Evolutionary conservation across 2,113 vertebrate genomes (phyloP).

Genomic region (Prionailurus viverrinus): DNA sequence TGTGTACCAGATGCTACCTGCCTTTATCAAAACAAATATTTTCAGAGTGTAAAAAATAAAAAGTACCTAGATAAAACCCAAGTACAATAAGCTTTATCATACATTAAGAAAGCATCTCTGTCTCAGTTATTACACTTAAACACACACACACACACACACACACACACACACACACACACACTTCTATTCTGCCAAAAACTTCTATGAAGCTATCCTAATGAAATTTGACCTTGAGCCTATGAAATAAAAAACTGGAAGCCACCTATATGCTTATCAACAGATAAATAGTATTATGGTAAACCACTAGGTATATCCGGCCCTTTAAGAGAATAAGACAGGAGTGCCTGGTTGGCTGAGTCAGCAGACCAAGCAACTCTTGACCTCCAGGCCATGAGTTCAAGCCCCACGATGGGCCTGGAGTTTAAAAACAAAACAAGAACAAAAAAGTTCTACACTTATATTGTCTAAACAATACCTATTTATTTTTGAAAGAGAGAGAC

Average conservation of each 20-base stretch:
- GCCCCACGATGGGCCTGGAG: background rate
- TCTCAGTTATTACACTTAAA: slow-evolving; percentile 27
- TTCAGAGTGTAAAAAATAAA: background rate
- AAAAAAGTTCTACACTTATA: background rate
- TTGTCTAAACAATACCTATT: too few relatives aligned
- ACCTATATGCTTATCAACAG: background rate
- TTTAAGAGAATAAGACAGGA: background rate
- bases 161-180: too few relatives aligned
- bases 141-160: background rate
- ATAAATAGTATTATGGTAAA: background rate
- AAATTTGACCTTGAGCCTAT: background rate
- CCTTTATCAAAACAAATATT: background rate
- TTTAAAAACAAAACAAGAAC: background rate
- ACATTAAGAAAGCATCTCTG: background rate
- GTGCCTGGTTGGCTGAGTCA: background rate
- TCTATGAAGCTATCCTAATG: background rate
- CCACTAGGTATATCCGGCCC: background rate
- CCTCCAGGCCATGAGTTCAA: background rate
- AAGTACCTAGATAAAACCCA: background rate
- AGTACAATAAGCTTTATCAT: background rate
- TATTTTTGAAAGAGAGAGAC: too few relatives aligned
- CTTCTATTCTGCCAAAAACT: background rate
- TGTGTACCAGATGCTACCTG: background rate
- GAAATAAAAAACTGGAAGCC: slow-evolving; percentile 1
- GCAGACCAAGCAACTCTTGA: background rate